Evolutionary conservation across 2,888 invertebrate species (phyloP), one percentile per base, ranked within the genome.

Genomic region (Chrysotoxum bicinctum): DNA sequence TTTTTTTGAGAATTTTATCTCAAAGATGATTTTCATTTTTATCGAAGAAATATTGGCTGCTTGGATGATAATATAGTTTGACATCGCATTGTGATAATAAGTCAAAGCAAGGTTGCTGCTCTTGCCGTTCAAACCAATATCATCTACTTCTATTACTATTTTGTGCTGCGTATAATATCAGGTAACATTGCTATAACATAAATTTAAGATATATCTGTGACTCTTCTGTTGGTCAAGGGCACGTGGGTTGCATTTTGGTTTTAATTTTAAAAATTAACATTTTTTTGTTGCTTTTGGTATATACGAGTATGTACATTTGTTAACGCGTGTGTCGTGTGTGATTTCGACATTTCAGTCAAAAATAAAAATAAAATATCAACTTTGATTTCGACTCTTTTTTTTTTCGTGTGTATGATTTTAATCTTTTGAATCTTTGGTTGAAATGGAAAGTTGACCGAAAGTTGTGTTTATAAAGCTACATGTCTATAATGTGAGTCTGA

Each of bases 381-480:
- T 37, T 14, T 3, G 32, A 8, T 16, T 54, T 43, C 10, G 19
- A 14, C 30, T 21, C 16, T 60, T 19, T 32, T 23, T 19, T n/a
- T 56, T 14, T n/a, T 35, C 14, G 12, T 62, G 48, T 10, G 30
- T n/a, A 30, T 54, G 64, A 70, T 54, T 68, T 77, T 37, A 21
- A 77, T 77, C 52, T 81, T 32, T 81, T 70, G 76, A 72, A 70
- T 69, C 62, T 64, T 30, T 64, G 37, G 58, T 40, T 58, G 76
- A 82, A 77, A 82, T 82, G 58, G 72, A 82, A 82, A 77, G 76
- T 66, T 70, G 37, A 40, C 23, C 19, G 37, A 58, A 79, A 79
- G 64, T 40, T n/a, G 48, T 40, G 64, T 56, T 40, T 14, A 8
- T 12, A n/a, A n/a, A n/a, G n/a, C n/a, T n/a, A 0, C 2, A 8